These are phyloP conservation scores for Proteles cristata DNA, from an alignment of 2,113 vertebrate genomes.

Conservation along the genomic window DNA sequence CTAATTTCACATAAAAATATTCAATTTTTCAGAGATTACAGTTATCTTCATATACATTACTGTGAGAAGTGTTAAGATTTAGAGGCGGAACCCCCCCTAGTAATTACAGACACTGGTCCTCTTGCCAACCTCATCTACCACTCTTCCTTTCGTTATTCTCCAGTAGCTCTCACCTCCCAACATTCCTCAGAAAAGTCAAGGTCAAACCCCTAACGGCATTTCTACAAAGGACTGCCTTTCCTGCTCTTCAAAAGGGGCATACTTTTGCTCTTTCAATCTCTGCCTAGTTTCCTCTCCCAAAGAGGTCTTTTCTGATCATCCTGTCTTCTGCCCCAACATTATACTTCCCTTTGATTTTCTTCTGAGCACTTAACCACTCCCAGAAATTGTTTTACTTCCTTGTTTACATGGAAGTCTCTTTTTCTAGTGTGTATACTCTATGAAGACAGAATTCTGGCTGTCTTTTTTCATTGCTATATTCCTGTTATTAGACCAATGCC, in stretches of 20 bases:
- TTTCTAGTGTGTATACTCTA: neutral
- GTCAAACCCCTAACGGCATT: neutral
- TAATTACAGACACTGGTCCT: neutral
- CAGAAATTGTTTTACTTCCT: neutral
- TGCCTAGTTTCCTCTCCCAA: neutral
- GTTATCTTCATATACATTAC: neutral
- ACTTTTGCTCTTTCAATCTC: neutral
- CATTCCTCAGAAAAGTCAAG: neutral
- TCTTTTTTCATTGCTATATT: neutral
- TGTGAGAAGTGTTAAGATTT: neutral
- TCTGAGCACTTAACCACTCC: neutral
- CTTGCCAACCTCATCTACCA: neutral
- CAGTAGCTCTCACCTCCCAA: neutral
- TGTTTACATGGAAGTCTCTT: neutral
- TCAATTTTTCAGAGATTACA: neutral
- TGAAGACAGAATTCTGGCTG: neutral
- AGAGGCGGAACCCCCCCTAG: neutral
- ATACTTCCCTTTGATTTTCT: neutral
- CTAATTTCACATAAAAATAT: neutral
- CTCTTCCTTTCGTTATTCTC: neutral
- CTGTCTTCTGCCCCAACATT: neutral
- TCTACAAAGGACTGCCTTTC: neutral
- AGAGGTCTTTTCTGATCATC: neutral
- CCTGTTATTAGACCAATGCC: neutral
- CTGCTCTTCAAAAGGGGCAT: neutral